Conservation (phyloP, 2,113 vertebrate species). For the Sinocyclocheilus maitianheensis region DNA sequence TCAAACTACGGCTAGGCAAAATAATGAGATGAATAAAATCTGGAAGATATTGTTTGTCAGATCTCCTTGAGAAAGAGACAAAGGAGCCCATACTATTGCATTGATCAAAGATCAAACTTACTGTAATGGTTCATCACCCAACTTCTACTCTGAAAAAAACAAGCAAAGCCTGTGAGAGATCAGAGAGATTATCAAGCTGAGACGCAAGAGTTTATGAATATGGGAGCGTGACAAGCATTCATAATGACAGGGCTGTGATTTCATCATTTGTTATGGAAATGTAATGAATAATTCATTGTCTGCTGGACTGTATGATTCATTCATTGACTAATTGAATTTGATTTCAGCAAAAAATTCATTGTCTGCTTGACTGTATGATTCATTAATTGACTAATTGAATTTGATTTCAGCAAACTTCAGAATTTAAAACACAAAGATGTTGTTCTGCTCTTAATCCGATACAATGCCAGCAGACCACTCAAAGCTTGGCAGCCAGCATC, state of each 20-base stretch:
- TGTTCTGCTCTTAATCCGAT: constrained; percentile 42
- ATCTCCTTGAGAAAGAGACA: neutral
- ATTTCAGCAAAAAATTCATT: too few species aligned
- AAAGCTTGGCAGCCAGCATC: constrained; percentile 61
- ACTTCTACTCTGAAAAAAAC: neutral
- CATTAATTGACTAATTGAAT: constrained; percentile 37
- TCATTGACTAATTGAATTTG: too few species aligned
- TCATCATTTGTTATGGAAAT: constrained; percentile 52
- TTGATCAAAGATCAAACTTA: constrained; percentile 20
- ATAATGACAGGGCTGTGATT: constrained; percentile 46
- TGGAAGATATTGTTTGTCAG: neutral
- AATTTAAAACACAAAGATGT: constrained; percentile 50
- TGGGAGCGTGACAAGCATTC: constrained; percentile 30
- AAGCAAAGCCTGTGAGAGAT: constrained; percentile 18
- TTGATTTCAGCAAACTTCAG: constrained; percentile 56
- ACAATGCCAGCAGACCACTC: constrained; percentile 72
- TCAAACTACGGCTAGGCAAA: neutral
- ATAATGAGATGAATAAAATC: neutral
- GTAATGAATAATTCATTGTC: constrained; percentile 47
- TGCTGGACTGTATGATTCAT: too few species aligned
- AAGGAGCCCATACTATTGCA: neutral
- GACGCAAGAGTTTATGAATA: constrained; percentile 42
- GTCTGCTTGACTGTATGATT: too few species aligned
- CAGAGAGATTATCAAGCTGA: constrained; percentile 28
- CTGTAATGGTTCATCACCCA: constrained; percentile 18